phyloP scores from a whole-genome alignment of 2,113 vertebrate species.

The Miniopterus natalensis region DNA sequence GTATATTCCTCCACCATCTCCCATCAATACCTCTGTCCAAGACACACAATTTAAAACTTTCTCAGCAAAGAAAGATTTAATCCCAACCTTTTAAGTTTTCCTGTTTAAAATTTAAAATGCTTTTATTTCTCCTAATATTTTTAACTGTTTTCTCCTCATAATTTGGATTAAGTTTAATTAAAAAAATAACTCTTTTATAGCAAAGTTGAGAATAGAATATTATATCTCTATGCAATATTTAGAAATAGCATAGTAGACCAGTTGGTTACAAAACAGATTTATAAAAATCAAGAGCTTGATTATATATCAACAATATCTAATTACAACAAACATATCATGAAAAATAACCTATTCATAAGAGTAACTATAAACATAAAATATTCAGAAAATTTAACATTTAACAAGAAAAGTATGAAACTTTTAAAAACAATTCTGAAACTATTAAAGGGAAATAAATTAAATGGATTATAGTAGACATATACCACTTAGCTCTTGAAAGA shows the following conservation, averaged over 20 bases:
- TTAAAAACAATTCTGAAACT: not conserved
- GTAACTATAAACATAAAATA: constrained; percentile 1
- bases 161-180: not conserved
- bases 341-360: not conserved
- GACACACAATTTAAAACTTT: not conserved
- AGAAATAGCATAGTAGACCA: not conserved
- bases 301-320: not conserved
- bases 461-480: not conserved
- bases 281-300: not conserved
- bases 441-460: constrained; percentile 1
- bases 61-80: not conserved
- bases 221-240: not conserved
- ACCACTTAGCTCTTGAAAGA: not conserved
- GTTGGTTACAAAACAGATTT: not conserved
- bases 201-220: not conserved
- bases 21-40: not conserved
- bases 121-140: not conserved
- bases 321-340: not conserved
- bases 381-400: not conserved
- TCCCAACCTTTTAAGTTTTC: not conserved
- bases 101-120: not conserved
- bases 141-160: not conserved
- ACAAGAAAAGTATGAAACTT: not conserved
- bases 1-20: not conserved
- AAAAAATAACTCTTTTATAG: not conserved